Evolutionary conservation across 2,888 invertebrate genomes (phyloP), one percentile per base, ranked within the genome.

Genomic region (Drosophila parthenogenetica): DNA sequence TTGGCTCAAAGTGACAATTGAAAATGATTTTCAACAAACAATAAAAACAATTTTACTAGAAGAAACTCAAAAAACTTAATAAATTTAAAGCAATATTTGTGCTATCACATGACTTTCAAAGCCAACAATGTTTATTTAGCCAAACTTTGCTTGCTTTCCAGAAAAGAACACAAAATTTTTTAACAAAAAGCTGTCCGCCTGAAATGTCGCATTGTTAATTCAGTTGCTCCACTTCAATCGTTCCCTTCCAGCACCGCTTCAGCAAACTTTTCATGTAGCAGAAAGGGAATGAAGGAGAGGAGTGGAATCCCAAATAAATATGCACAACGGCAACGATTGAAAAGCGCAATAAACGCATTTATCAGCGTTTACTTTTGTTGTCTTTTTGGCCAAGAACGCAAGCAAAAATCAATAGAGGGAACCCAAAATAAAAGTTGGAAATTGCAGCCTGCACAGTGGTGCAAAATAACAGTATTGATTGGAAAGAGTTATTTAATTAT

Each of bases 301-400:
- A 14, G 40, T 8, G 16, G 53, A 50, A 69, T 67, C 39, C 65
- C 53, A 66, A 75, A 73, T 72, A 69, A 73, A 70, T 64, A 71
- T 49, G 65, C 50, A 55, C 59, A 61, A 53, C 50, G 69, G 54
- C 59, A 68, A 66, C 67, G 69, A 71, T 65, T 81, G 73, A 84
- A 80, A 77, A 79, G 75, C 75, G 81, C 85, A 87, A 85, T 81
- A 84, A 82, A 85, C 84, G 84, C 84, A 84, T 81, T 85, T 81
- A 81, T 73, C 69, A 73, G 75, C 67, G 67, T 53, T 61, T 76
- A 65, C 67, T 73, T 67, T 66, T 73, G 61, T 64, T 69, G 62
- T 53, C 69, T 64, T 51, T 63, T 63, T 73, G 69, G 64, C 53
- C 73, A 70, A 69, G 57, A 73, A 63, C 42, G 49, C 43, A 40